Conservation (phyloP, 2,888 invertebrate species). For the Cosmopolites sordidus region DNA sequence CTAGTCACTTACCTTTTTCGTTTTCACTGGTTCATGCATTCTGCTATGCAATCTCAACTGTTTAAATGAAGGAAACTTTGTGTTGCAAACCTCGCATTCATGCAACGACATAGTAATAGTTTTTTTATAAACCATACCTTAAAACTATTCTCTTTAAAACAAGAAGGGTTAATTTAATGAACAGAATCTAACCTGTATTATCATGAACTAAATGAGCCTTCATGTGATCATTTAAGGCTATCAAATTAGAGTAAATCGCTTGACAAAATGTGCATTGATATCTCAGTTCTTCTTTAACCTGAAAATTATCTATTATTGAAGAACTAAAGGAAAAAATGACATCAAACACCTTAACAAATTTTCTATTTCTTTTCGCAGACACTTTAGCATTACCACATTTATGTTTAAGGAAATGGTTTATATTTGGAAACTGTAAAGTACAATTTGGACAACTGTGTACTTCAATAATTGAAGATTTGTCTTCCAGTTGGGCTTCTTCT, state of each 20-base stretch:
- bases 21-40: conserved; percentile 68
- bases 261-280: conserved; percentile 53
- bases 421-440: conserved; percentile 47
- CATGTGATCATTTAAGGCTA: conserved; percentile 57
- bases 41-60: conserved; percentile 64
- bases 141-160: conserved; percentile 4
- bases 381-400: conserved; percentile 38
- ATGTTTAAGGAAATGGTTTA: conserved; percentile 49
- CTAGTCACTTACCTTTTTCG: conserved; percentile 43
- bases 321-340: too few species aligned
- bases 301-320: conserved; percentile 2
- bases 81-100: conserved; percentile 63
- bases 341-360: conserved; percentile 48
- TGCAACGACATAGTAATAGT: conserved; percentile 44
- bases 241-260: conserved; percentile 45
- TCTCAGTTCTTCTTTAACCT: conserved; percentile 43
- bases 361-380: conserved; percentile 29
- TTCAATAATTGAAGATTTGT: conserved; percentile 34
- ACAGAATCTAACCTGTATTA: conserved; percentile 14
- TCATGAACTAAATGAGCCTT: conserved; percentile 52
- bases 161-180: too few species aligned
- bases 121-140: conserved; percentile 21
- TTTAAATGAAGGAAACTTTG: conserved; percentile 62
- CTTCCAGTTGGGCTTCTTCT: conserved; percentile 29
- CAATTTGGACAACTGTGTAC: conserved; percentile 52